Conservation (phyloP, 2,888 invertebrate species). For the Trichopoda pennipes region DNA sequence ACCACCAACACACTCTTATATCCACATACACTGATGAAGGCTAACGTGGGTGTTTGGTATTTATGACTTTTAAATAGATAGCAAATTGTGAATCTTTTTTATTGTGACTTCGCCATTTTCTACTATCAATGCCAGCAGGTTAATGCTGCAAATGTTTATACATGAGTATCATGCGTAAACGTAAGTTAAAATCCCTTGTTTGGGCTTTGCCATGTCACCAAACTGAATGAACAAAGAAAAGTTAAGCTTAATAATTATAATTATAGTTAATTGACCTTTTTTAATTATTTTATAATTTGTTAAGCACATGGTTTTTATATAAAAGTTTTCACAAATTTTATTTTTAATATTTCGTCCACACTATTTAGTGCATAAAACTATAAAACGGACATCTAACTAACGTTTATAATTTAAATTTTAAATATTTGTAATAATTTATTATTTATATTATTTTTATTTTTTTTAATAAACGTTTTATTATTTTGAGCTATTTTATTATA, state of each 20-base stretch:
- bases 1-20: background rate
- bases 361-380: too few relatives aligned
- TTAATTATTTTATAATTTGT: too few relatives aligned
- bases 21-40: background rate
- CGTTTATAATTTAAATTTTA: too few relatives aligned
- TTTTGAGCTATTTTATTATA: too few relatives aligned
- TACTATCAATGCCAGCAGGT: slow-evolving; percentile 31
- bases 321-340: too few relatives aligned
- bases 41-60: slow-evolving; percentile 13
- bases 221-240: background rate
- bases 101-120: slow-evolving; percentile 19
- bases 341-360: too few relatives aligned
- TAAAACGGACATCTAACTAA: too few relatives aligned
- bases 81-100: slow-evolving; percentile 29
- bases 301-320: too few relatives aligned
- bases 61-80: slow-evolving; percentile 35
- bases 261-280: too few relatives aligned
- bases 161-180: slow-evolving; percentile 34
- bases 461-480: too few relatives aligned
- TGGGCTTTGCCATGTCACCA: background rate
- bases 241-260: background rate
- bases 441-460: too few relatives aligned
- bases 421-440: too few relatives aligned
- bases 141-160: slow-evolving; percentile 45
- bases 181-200: background rate